Percentiles rank a stretch among this genome's conserved stretches.
Conservation (phyloP, 2,113 vertebrate species). For the human (Homo sapiens) region GRCh38 chr7:109286501-109287000, state of each 20-base stretch:
- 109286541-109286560: too few relatives aligned
- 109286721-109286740: neutral
- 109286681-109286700: too few relatives aligned
- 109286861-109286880: neutral
- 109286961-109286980: neutral
- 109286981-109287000: neutral
- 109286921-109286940: neutral
- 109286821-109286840: neutral
- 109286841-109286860: neutral
- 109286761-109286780: neutral
- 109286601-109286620: too few relatives aligned
- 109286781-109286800: neutral
- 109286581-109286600: too few relatives aligned
- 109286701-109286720: neutral
- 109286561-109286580: too few relatives aligned
- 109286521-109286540: too few relatives aligned
- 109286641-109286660: too few relatives aligned
- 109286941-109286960: neutral
- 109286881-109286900: neutral
- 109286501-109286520: too few relatives aligned
- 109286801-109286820: neutral
- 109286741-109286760: neutral
- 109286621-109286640: too few relatives aligned
- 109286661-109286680: too few relatives aligned
- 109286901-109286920: neutral